Evolutionary conservation across 2,888 invertebrate genomes (phyloP), one percentile per base, ranked within the genome.

Genomic region (Asteroscopus sphinx): DNA sequence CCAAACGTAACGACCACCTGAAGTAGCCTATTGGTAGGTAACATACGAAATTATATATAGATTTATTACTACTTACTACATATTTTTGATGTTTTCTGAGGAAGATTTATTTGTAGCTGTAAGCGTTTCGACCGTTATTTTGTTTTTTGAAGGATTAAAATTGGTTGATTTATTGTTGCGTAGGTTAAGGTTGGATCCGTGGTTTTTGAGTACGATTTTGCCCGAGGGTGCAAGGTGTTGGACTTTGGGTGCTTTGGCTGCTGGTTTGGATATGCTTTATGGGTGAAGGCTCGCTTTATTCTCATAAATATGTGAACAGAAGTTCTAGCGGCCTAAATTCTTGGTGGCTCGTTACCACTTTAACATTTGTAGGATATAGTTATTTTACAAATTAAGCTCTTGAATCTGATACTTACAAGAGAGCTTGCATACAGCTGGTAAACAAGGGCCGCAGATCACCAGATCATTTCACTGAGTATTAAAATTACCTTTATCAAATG

Each of bases 1-100:
- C 57, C 68, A 55, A 78, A 88, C 90, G 93, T 92, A 92, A 92
- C 93, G 87, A 87, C 83, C 88, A 91, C 79, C 92, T 94, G 93
- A 94, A 89, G 94, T 89, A 93, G 94, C 94, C 74, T 85, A 85
- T 80, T 72, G 54, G 68, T 83, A 88, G 83, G 77, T 84, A 25
- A 25, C 3, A 81, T 74, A 80, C 72, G 83, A 85, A 85, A 93
- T 93, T 93, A 93, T 88, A 83, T 85, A 73, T 78, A 92, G 90
- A 93, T 94, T 93, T 93, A 93, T 91, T 87, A 90, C 87, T 79
- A 82, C 88, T 80, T 90, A 87, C 86, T 79, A 73, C 80, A 82
- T 86, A 85, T 87, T 87, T 87, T 83, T 83, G 74, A 81, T 81
- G 86, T 79, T 85, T 89, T 88, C 85, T 86, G 87, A 89, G 72